These are phyloP conservation scores for Conus canariensis DNA, from an alignment of 2,888 invertebrate species.

Conservation along the genomic window DNA sequence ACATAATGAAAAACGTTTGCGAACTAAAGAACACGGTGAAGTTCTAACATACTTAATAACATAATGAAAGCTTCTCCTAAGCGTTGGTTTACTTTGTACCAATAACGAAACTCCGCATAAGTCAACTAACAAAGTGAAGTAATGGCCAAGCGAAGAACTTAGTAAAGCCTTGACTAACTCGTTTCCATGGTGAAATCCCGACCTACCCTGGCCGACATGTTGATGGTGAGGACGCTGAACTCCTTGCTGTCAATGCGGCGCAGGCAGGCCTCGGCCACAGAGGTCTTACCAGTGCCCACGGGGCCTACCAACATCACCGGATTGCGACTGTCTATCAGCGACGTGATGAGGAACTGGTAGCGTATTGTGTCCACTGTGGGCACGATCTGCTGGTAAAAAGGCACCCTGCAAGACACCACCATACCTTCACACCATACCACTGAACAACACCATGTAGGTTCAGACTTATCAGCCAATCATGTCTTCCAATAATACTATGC, in stretches of 20 bases:
- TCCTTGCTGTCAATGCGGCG: conserved; percentile 82
- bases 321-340: conserved; percentile 84
- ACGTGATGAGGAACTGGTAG: conserved; percentile 87
- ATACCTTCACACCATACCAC: neutral
- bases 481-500: too few species aligned
- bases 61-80: too few species aligned
- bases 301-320: conserved; percentile 90
- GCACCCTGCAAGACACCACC: conserved; percentile 81
- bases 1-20: too few species aligned
- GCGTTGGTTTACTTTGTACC: too few species aligned
- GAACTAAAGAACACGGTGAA: too few species aligned
- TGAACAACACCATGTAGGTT: neutral
- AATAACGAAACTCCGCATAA: too few species aligned
- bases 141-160: too few species aligned
- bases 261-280: conserved; percentile 86
- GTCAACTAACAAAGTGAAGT: too few species aligned
- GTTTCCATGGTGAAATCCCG: neutral
- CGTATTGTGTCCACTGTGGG: conserved; percentile 94
- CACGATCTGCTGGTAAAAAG: conserved; percentile 91
- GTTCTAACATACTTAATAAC: too few species aligned
- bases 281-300: conserved; percentile 90
- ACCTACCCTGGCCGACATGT: conserved; percentile 89
- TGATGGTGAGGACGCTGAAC: conserved; percentile 86
- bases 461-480: neutral
- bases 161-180: neutral